These are phyloP conservation scores for Epizoanthus fatuus DNA, from an alignment of 92 coral and sea anemone species.

Conservation along the genomic window DNA sequence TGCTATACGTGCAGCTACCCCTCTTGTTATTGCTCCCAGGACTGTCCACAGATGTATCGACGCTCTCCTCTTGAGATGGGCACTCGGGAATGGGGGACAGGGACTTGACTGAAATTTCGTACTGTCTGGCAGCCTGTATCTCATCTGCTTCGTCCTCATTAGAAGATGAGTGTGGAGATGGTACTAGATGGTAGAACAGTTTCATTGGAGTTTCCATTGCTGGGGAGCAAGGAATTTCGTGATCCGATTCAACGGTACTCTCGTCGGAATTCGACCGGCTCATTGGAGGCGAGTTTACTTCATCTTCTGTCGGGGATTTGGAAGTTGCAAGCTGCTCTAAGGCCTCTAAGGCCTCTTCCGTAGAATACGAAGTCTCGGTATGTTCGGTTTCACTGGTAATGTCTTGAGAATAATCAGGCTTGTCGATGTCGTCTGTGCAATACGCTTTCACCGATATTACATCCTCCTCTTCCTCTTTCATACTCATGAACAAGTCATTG, in stretches of 20 bases:
- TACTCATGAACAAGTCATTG: constrained; percentile 81
- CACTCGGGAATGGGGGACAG: constrained; percentile 91
- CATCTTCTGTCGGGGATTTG: constrained; percentile 38
- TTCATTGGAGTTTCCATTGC: constrained; percentile 97
- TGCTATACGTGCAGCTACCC: constrained; percentile 69
- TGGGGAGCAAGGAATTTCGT: constrained; percentile 90
- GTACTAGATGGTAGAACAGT: constrained; percentile 95
- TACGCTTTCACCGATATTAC: constrained; percentile 73
- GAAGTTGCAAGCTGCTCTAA: constrained; percentile 32
- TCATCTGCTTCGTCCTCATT: constrained; percentile 90
- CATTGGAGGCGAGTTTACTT: not conserved
- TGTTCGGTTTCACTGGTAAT: not conserved
- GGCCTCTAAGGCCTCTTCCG: constrained; percentile 53
- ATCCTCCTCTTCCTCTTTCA: constrained; percentile 76
- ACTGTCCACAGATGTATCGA: constrained; percentile 65
- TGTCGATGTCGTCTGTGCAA: constrained; percentile 65
- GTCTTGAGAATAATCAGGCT: constrained; percentile 46
- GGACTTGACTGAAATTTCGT: constrained; percentile 59
- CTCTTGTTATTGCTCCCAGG: constrained; percentile 41
- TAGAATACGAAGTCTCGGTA: constrained; percentile 31
- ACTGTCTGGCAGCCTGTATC: constrained; percentile 64
- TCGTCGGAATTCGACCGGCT: constrained; percentile 77
- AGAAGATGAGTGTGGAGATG: constrained; percentile 95
- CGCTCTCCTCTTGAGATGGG: constrained; percentile 84
- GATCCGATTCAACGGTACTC: constrained; percentile 70